Evolutionary conservation across 2,888 invertebrate genomes (phyloP), one percentile per base, ranked within the genome.

Genomic region (Chrysomela aeneicollis): DNA sequence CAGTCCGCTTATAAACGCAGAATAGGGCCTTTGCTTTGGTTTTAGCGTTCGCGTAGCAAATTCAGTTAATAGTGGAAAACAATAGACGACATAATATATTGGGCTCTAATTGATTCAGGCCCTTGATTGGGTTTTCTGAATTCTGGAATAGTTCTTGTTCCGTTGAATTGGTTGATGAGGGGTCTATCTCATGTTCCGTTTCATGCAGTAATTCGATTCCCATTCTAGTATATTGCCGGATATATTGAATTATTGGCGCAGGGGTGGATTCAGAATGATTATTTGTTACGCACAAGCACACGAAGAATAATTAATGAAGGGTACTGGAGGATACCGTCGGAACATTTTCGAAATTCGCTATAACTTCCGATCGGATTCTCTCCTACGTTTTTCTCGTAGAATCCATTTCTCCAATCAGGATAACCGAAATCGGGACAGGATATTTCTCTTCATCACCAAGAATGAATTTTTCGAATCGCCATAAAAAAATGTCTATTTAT

Each of bases 61-160:
- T 52, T 53, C 61, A 49, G 53, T 64, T 61, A 52, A 61, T 61
- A 32, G 22, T 32, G 32, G 47, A 52, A 51, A 53, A 61, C 61
- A 60, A 64, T 64, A 15, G 15, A 42, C 12, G 49, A 47, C 52
- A 52, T 58, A 57, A 57, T 57, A 64, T 64, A 64, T 61, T 61
- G 47, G 58, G 61, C 52, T 61, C 58, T 64, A 64, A 64, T 64
- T 64, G 61, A 61, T 61, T 61, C 58, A 18, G 57, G 47, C 64
- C 58, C 35, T 46, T 50, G 37, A 42, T 63, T 53, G 52, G 54
- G 64, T 51, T 58, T 58, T 51, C 64, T 64, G 21, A 57, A 61
- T 61, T 62, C 42, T 42, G 42, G 42, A 15, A 42, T 42, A 10
- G 42, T 42, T 42, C 42, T 57, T 42, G 57, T 57, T 57, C 26